Conservation (phyloP, 1,140 invertebrate species). For the Campoletis sonorensis region DNA sequence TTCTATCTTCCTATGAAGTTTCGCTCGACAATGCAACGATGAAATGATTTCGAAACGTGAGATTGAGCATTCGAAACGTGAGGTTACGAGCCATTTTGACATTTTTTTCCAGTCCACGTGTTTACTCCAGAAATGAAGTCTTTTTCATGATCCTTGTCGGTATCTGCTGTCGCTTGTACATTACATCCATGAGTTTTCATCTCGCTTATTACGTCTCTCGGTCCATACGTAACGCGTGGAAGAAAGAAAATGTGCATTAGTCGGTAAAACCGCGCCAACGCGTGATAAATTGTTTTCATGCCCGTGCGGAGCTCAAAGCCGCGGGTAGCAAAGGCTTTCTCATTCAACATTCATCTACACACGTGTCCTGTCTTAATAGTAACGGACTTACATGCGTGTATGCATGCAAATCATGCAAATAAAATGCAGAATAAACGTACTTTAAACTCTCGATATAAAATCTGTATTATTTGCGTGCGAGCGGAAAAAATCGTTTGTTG, state of each 20-base stretch:
- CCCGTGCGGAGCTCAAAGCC: not conserved
- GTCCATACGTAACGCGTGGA: not conserved
- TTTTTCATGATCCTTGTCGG: slow-evolving; percentile 13
- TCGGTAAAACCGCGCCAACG: slow-evolving; percentile 21
- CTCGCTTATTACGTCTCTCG: slow-evolving; percentile 20
- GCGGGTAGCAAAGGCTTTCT: not conserved
- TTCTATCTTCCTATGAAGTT: too few species aligned
- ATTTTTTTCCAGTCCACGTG: not conserved
- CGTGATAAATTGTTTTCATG: slow-evolving; percentile 35
- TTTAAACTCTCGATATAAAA: not conserved
- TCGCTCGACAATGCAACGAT: too few species aligned
- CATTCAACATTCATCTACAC: slow-evolving; percentile 11
- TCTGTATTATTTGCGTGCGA: too few species aligned
- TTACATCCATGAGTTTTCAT: not conserved
- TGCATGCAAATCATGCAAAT: slow-evolving; percentile 16
- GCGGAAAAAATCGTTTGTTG: not conserved
- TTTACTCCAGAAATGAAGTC: not conserved
- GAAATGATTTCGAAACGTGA: too few species aligned
- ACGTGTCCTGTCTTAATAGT: not conserved
- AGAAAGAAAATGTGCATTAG: slow-evolving; percentile 9
- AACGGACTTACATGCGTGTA: not conserved
- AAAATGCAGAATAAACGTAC: not conserved
- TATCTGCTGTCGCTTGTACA: not conserved
- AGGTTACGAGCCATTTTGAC: not conserved
- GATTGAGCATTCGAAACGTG: too few species aligned